Base-by-base conservation (phyloP, 2,888 invertebrate genomes). In the Ophioninae sp. region DNA sequence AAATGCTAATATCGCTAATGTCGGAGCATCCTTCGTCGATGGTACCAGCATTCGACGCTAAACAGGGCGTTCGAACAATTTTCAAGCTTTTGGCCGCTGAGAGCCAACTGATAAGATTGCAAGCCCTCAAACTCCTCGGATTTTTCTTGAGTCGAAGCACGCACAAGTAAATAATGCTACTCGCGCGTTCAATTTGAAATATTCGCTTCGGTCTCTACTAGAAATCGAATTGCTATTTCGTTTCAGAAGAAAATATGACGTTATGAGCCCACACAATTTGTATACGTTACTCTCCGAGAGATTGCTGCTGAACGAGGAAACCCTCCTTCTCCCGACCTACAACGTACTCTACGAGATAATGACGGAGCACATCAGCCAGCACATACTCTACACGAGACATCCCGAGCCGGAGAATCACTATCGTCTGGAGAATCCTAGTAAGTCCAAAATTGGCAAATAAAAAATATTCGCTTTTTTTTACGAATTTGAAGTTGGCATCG, bases 41-140 rank as follows among this genome's bases (percentile, higher is more conserved):
- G 98, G 99, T 99, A 88, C 99, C 99, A 59, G 98, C 99, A 76
- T 99, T 99, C 93, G 99, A 99, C 94, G 96, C 97, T 85, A 99
- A 99, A 94, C 97, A 98, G 89, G 99, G 99, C 83, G 97, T 99
- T 76, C 95, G 99, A 90, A 98, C 98, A 80, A 98, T 99, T 89
- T 99, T 99, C 94, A 99, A 99, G 93, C 94, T 99, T 81, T 94
- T 99, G 83, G 97, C 98, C 13, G 98, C 99, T 6, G 98, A 98
- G 91, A 99, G 98, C 94, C 99, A 99, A 94, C 94, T 98, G 86
- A 98, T 99, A 90, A 95, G 99, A 87, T 95, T 99, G 83, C 99
- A 99, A 93, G 98, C 99, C 6, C 94, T 99, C 67, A 99, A 99
- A 93, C 94, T 99, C 65, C 94, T 99, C 64, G 99, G 99, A 83